Evolutionary conservation across 1,140 invertebrate species (phyloP).

Genomic region (Drosophila quadrilineata): DNA sequence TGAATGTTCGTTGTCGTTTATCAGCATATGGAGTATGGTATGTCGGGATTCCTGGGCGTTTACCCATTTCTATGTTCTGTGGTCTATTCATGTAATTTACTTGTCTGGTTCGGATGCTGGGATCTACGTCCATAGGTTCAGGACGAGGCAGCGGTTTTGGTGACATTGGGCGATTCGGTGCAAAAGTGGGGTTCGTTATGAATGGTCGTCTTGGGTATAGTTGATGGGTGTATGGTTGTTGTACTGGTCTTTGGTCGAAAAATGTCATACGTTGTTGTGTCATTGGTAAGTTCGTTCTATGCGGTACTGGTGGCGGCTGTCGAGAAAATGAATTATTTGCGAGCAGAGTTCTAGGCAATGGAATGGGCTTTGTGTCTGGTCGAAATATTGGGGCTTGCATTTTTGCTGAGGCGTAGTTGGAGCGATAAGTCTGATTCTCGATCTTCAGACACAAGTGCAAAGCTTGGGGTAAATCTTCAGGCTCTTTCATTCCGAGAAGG

Average conservation of each 20-base stretch:
- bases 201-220: neutral
- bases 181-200: neutral
- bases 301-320: too few relatives aligned
- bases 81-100: slow-evolving; percentile 38
- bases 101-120: slow-evolving; percentile 10
- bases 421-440: neutral
- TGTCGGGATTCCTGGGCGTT: neutral
- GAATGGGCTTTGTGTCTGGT: too few relatives aligned
- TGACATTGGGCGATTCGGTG: neutral
- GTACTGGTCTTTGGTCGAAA: neutral
- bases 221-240: neutral
- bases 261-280: neutral
- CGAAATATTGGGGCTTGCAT: neutral
- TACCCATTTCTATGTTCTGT: neutral
- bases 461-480: neutral
- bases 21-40: neutral
- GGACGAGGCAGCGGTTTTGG: slow-evolving; percentile 2
- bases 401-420: neutral
- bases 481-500: slow-evolving; percentile 9
- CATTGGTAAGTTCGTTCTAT: too few relatives aligned
- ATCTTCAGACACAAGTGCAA: neutral
- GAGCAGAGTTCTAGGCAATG: too few relatives aligned
- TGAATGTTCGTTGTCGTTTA: neutral
- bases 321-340: too few relatives aligned
- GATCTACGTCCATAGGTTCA: slow-evolving; percentile 33